These are phyloP conservation scores for Idris sp. DNA, from an alignment of 1,140 invertebrate genomes.

Conservation along the genomic window DNA sequence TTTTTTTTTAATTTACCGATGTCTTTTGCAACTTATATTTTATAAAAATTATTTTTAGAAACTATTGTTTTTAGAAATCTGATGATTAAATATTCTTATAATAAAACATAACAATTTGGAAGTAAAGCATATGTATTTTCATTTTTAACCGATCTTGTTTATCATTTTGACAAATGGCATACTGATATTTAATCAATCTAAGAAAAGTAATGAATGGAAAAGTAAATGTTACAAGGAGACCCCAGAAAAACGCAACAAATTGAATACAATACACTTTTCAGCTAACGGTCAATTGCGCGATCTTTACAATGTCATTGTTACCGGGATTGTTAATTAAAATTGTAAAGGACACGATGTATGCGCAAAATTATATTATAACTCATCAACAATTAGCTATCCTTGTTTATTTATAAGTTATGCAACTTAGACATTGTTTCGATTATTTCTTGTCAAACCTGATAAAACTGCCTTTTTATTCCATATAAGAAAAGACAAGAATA, in stretches of 20 bases:
- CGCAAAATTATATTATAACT: constrained; percentile 28
- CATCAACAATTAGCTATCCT: constrained; percentile 17
- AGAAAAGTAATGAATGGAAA: constrained; percentile 59
- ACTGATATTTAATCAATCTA: no score
- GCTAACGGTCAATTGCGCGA: constrained; percentile 58
- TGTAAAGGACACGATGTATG: constrained; percentile 24
- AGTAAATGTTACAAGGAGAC: constrained; percentile 65
- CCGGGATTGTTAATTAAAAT: constrained; percentile 58
- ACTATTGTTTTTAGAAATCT: no score
- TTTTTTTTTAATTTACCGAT: no score
- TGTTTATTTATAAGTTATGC: constrained; percentile 27
- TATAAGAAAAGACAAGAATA: no score
- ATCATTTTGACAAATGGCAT: no score
- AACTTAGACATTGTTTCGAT: constrained; percentile 19
- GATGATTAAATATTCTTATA: no score
- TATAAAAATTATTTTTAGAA: no score
- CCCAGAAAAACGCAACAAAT: constrained; percentile 58
- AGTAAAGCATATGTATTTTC: no score
- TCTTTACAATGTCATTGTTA: constrained; percentile 58
- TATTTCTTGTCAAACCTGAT: neutral
- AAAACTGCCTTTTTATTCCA: no score
- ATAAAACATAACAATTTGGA: no score
- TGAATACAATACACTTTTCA: constrained; percentile 56
- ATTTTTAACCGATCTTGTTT: no score
- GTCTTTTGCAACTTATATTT: no score